Conservation (phyloP, 2,797 vertebrate species). For the Trachurus trachurus region DNA sequence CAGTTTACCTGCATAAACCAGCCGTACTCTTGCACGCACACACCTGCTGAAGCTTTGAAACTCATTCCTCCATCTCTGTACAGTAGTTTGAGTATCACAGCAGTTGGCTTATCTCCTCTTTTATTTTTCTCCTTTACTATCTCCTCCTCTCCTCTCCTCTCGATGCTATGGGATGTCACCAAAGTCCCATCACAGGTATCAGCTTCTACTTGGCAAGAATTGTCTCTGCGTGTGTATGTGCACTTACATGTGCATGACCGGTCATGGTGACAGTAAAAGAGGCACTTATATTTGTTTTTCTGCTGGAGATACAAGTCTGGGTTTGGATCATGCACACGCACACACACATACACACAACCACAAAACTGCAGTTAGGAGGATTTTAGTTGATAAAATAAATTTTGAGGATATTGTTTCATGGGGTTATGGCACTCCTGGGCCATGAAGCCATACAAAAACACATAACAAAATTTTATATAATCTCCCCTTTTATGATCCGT, state of each 20-base stretch:
- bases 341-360: not conserved
- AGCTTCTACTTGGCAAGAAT: too few relatives aligned
- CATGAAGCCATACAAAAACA: slow-evolving; percentile 40
- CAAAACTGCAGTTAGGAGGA: slow-evolving; percentile 25
- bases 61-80: slow-evolving; percentile 39
- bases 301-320: slow-evolving; percentile 39
- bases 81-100: not conserved
- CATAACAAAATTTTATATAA: slow-evolving; percentile 8
- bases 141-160: slow-evolving; percentile 9
- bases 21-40: slow-evolving; percentile 20
- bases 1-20: slow-evolving; percentile 18
- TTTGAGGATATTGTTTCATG: slow-evolving; percentile 35
- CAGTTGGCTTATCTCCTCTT: slow-evolving; percentile 23
- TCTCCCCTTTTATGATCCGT: slow-evolving; percentile 9
- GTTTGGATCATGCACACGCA: slow-evolving; percentile 5
- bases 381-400: slow-evolving; percentile 33
- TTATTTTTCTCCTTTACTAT: slow-evolving; percentile 14
- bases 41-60: slow-evolving; percentile 67
- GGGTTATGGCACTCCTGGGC: slow-evolving; percentile 20
- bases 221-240: slow-evolving; percentile 25
- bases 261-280: slow-evolving; percentile 36
- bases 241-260: slow-evolving; percentile 5
- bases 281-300: slow-evolving; percentile 59
- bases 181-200: slow-evolving; percentile 33
- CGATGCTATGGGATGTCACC: slow-evolving; percentile 23